Evolutionary conservation across 2,797 vertebrate species (phyloP).

Genomic region (Eidolon dupreanum): DNA sequence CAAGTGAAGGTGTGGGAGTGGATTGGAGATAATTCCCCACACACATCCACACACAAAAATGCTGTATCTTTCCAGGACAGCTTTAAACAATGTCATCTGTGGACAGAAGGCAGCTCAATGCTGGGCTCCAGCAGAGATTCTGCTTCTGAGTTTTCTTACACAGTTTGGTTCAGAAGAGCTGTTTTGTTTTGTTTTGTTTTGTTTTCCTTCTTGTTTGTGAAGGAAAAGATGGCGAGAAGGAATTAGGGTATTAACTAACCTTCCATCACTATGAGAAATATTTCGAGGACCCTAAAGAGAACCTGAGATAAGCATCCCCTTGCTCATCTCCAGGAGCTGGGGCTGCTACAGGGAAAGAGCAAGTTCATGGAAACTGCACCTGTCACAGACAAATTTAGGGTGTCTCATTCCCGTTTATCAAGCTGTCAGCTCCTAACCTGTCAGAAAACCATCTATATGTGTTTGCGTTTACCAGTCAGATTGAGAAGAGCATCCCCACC

Average conservation of each 20-base stretch:
- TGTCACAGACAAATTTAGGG: constrained; percentile 74
- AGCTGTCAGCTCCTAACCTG: constrained; percentile 73
- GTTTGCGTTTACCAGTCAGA: constrained; percentile 52
- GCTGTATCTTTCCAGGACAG: neutral
- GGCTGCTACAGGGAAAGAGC: neutral
- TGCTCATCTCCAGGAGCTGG: neutral
- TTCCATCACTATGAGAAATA: neutral
- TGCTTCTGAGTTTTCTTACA: neutral
- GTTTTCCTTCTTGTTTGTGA: neutral
- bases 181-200: too few species aligned
- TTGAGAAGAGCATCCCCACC: neutral
- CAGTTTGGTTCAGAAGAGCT: neutral
- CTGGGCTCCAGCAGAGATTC: neutral
- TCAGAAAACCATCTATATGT: constrained; percentile 70
- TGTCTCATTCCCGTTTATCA: constrained; percentile 74
- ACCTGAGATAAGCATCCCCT: neutral
- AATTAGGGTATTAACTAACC: neutral
- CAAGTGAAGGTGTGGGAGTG: neutral
- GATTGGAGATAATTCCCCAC: neutral
- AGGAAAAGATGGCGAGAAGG: neutral
- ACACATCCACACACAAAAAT: too few species aligned
- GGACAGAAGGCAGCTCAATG: neutral
- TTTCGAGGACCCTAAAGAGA: neutral
- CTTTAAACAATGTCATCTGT: neutral
- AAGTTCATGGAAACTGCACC: constrained; percentile 74